phyloP scores from a whole-genome alignment of 2,888 invertebrate genomes.

The Ormyrus rosae region DNA sequence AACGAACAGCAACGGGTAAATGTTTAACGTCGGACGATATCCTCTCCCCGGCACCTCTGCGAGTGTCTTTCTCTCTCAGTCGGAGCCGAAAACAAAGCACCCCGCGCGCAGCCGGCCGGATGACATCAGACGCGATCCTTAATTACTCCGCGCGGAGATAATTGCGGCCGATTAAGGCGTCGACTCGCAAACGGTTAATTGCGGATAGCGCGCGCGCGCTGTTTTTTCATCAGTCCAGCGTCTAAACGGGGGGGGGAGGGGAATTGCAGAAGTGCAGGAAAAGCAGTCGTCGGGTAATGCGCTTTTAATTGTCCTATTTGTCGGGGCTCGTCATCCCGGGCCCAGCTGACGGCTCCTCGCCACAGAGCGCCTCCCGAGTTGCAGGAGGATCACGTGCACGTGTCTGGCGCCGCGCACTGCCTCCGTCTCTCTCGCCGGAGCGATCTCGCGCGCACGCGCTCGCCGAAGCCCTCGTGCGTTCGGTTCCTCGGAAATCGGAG shows the following conservation, averaged over 20 bases:
- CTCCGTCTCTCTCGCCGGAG: constrained; percentile 14
- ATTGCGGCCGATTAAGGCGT: constrained; percentile 70
- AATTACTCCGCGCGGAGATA: constrained; percentile 66
- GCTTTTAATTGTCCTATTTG: constrained; percentile 73
- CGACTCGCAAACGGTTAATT: constrained; percentile 69
- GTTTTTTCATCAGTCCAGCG: constrained; percentile 24
- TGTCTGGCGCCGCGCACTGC: constrained; percentile 57
- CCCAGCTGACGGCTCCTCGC: no score
- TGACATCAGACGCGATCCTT: constrained; percentile 66
- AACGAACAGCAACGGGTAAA: not conserved
- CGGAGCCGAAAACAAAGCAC: no score
- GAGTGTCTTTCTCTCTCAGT: not conserved
- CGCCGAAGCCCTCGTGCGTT: not conserved
- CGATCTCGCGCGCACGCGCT: constrained; percentile 14
- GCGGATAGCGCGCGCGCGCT: constrained; percentile 53
- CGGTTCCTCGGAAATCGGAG: no score
- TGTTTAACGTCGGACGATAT: no score
- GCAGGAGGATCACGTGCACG: no score
- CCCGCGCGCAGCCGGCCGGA: constrained; percentile 30
- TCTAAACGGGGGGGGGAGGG: not conserved
- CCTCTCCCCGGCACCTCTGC: not conserved
- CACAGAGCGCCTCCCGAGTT: no score
- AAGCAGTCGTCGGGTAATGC: constrained; percentile 61
- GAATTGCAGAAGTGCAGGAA: no score
- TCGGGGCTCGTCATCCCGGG: constrained; percentile 43